phyloP scores from a whole-genome alignment of 2,797 vertebrate species.

The Spheniscus humboldti region DNA sequence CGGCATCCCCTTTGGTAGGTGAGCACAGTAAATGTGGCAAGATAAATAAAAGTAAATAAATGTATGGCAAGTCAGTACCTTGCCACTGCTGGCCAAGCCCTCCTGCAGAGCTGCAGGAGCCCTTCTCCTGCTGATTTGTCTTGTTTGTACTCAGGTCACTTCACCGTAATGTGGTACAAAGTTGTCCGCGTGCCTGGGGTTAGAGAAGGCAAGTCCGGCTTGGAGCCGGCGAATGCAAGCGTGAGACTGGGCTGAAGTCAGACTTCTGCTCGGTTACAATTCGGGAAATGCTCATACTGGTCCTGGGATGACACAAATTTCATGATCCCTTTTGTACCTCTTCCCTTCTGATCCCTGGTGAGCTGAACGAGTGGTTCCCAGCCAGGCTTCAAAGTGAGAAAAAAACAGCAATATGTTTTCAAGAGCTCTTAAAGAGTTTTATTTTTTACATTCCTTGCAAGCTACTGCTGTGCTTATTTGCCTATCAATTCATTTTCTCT shows the following conservation, averaged over 20 bases:
- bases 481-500: slow-evolving; percentile 68
- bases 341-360: not conserved
- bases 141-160: not conserved
- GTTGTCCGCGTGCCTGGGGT: not conserved
- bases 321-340: not conserved
- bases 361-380: not conserved
- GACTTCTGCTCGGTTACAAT: not conserved
- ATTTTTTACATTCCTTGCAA: slow-evolving; percentile 45
- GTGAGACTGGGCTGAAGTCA: not conserved
- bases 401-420: slow-evolving; percentile 35
- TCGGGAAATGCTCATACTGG: not conserved
- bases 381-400: slow-evolving; percentile 9
- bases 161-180: not conserved
- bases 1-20: not conserved
- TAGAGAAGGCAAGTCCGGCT: not conserved
- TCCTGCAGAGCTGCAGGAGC: not conserved
- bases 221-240: not conserved
- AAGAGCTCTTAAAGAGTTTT: slow-evolving; percentile 43
- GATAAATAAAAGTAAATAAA: slow-evolving; percentile 6
- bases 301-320: not conserved
- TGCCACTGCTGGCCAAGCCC: not conserved
- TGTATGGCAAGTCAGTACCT: not conserved
- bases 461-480: slow-evolving; percentile 69
- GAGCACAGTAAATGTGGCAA: not conserved
- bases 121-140: not conserved